A percentile compares a stretch with the other conserved stretches of the same genome.
These are phyloP conservation scores for Virgularia gustaviana DNA, from an alignment of 92 coral and sea anemone genomes.

Conservation along the genomic window DNA sequence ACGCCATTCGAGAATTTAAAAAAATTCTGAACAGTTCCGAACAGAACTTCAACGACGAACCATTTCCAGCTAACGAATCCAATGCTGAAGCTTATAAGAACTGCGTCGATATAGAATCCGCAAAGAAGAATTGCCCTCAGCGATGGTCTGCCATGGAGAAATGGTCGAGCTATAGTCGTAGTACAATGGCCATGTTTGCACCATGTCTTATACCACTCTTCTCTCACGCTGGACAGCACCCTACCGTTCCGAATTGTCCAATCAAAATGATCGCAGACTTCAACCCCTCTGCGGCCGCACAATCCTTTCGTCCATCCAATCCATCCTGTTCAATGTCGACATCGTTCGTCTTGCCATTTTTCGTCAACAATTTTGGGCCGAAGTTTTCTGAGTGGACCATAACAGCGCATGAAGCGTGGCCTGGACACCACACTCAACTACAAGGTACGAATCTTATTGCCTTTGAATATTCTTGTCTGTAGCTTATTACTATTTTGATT, in stretches of 20 bases:
- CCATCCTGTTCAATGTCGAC: slow-evolving; percentile 56
- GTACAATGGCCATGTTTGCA: slow-evolving; percentile 70
- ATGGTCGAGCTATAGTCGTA: slow-evolving; percentile 70
- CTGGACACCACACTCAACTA: slow-evolving; percentile 94
- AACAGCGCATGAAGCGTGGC: slow-evolving; percentile 83
- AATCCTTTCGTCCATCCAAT: slow-evolving; percentile 54
- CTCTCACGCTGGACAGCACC: slow-evolving; percentile 71
- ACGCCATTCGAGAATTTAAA: slow-evolving; percentile 66
- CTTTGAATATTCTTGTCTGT: no score
- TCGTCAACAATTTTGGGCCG: slow-evolving; percentile 71
- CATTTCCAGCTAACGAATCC: slow-evolving; percentile 79
- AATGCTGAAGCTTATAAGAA: slow-evolving; percentile 61
- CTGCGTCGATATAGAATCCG: slow-evolving; percentile 63
- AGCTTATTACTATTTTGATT: not conserved
- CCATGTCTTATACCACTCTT: slow-evolving; percentile 76
- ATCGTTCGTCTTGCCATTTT: slow-evolving; percentile 69
- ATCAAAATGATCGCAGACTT: slow-evolving; percentile 65
- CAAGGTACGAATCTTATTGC: slow-evolving; percentile 5
- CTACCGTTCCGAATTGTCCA: slow-evolving; percentile 84
- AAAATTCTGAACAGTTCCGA: slow-evolving; percentile 52
- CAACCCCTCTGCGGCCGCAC: slow-evolving; percentile 76
- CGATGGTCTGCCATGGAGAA: slow-evolving; percentile 76
- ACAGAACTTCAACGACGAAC: slow-evolving; percentile 66
- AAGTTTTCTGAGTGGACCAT: slow-evolving; percentile 76
- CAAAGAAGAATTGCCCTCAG: slow-evolving; percentile 73